Evolutionary conservation across 1,140 invertebrate species (phyloP), one percentile per base, ranked within the genome.

Genomic region (Apolygus lucorum): DNA sequence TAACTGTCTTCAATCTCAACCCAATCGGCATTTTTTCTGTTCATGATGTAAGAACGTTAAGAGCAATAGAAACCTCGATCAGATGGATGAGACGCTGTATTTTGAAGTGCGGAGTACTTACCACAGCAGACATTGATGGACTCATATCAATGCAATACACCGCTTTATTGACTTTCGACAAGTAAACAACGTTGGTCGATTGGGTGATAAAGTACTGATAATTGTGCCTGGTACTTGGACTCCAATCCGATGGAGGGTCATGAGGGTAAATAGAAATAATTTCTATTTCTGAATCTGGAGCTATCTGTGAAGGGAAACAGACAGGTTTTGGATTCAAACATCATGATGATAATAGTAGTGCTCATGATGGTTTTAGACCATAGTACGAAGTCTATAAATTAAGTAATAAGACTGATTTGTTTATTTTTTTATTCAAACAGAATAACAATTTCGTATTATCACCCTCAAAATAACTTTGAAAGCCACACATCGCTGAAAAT

Each of bases 91-190:
- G 24, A 49, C 25, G n/a, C 17, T 69, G 26, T 24, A 24, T 28
- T 64, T 52, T 69, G 17, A n/a, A n/a, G n/a, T n/a, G n/a, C n/a
- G n/a, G n/a, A n/a, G 49, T 28, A 71, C 74, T 72, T 69, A 76
- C 75, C 1, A 91, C 86, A 74, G 87, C 84, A 28, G 88, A 85
- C 70, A 88, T 81, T 1, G 90, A 92, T 22, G 90, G 89, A 79
- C 90, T 92, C 71, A 93, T 82, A 78, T 93, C 91, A 64, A 93
- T 79, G 75, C 89, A 88, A 79, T 89, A 90, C 13, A 75, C 75
- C 62, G 72, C 69, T 49, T 72, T 74, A 34, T 74, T 73, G 2
- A 72, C 67, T 70, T 22, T 79, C 76, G n/a, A 79, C 76, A 70
- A 83, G 76, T 59, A 76, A 29, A 74, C 70, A 26, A 75, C 72